Evolutionary conservation across 2,113 vertebrate species (phyloP), one percentile per base, ranked within the genome.

Genomic region (Scartelaos histophorus): DNA sequence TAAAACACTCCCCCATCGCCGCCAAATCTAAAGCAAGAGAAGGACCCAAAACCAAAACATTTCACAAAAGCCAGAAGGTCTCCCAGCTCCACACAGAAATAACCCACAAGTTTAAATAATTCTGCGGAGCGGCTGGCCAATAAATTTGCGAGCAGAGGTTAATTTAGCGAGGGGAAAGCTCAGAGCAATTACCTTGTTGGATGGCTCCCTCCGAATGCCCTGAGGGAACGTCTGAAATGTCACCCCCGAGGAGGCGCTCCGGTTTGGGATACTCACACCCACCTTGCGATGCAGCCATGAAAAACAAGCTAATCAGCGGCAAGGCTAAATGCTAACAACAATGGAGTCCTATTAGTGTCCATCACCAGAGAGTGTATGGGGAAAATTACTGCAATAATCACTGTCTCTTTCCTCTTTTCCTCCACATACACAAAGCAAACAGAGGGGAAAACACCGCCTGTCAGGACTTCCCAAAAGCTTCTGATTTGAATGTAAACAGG

Each of bases 121-220:
- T 92, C 90, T 67, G 56, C 82, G 85, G 84, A 90, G 90, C 80
- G 88, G 78, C 86, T 87, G 83, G 89, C 88, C 91, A 90, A 93
- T 92, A 91, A 88, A 92, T 93, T 93, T 89, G 84, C 78, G 79
- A 87, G 90, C 89, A 89, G 92, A 89, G 92, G 92, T 93, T 94
- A 92, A 94, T 93, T 93, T 93, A 89, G 91, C 69, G 90, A 87
- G 90, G 88, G 86, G 84, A 90, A 91, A 89, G 89, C 90, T 89
- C 80, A 64, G 66, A 10, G 78, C 91, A 93, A 93, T 94, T 93
- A 93, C 89, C 89, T 92, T 89, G 88, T 92, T 90, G 85, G 80
- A 89, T 87, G 86, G 87, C 87, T 91, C 81, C 84, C 80, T 81
- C 79, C 60, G 53, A 85, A 82, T 87, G 90, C 91, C 93, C 91